Evolutionary conservation across 2,888 invertebrate genomes (phyloP).

Genomic region (Adineta ricciae): DNA sequence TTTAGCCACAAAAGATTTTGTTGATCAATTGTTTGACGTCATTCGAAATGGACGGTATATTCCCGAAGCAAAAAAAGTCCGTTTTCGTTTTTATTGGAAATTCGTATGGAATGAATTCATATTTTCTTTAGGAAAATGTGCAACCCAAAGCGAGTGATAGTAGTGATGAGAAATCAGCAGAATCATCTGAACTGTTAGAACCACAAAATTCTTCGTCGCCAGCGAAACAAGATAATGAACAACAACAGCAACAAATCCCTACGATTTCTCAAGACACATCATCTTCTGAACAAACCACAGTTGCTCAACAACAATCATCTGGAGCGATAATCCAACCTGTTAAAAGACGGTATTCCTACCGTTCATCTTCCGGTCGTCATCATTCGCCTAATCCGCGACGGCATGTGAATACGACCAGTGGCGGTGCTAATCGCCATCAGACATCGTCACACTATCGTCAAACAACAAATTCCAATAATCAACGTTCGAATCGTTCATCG

Average conservation of each 20-base stretch:
- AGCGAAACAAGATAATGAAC: not conserved
- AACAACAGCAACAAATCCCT: not conserved
- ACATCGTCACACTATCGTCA: not conserved
- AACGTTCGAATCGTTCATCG: not conserved
- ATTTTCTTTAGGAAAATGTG: not conserved
- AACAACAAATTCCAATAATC: not conserved
- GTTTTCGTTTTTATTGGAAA: no score
- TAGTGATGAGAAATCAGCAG: no score
- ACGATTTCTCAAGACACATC: not conserved
- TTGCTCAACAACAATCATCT: not conserved
- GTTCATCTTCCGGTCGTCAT: not conserved
- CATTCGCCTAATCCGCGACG: not conserved
- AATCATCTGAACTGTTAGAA: not conserved
- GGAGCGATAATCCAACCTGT: not conserved
- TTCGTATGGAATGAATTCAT: not conserved
- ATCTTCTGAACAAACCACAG: not conserved
- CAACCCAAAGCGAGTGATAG: not conserved
- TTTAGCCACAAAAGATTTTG: conserved; percentile 78
- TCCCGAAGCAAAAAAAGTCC: not conserved
- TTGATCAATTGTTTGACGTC: conserved; percentile 68
- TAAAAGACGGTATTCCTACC: not conserved
- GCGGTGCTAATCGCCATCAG: conserved; percentile 3
- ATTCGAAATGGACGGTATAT: conserved; percentile 54
- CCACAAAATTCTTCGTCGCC: not conserved
- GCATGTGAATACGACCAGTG: not conserved